Evolutionary conservation across 2,797 vertebrate genomes (phyloP), one percentile per base, ranked within the genome.

Genomic region (Sebastes dallii): DNA sequence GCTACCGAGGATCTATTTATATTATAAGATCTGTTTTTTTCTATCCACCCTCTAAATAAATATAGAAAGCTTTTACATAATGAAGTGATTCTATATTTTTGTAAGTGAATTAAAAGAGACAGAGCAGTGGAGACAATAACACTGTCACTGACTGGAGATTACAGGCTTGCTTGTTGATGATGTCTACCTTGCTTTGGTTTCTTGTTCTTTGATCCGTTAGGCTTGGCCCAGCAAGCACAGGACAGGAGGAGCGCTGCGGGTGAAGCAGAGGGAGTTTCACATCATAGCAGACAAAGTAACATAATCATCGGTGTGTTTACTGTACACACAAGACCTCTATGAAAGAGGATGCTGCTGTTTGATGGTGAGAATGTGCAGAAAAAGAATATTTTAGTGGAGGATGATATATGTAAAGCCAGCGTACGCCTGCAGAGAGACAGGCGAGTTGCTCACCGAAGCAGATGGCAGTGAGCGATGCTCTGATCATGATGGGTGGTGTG

Each of bases 151-250:
- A 61, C 3, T 42, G 1, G 39, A 85, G 85, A 90, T 91, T 68
- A 88, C 42, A 89, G 81, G 58, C 55, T 50, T 66, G 68, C 27
- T 55, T 9, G 55, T 25, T 52, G 77, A 16, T 74, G 77, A 71
- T 66, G 80, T 75, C 66, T 91, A 99, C 98, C 96, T 94, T 97
- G 94, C 88, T 98, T 99, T 82, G 96, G 91, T 80, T 97, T 98
- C 94, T 97, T 99, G 68, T 74, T 95, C 95, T 97, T 99, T 92
- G 96, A 96, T 86, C 90, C 93, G 6, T 92, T 92, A 80, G 97
- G 97, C 84, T 96, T 98, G 90, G 96, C 96, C 83, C 94, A 93
- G 82, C 93, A 90, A 12, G 92, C 86, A 81, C 94, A 96, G 34
- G 91, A 92, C 82, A 98, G 94, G 82, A 98, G 89, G 80, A 97